Base-by-base conservation (phyloP, 2,113 vertebrate genomes). In the Vidua macroura region DNA sequence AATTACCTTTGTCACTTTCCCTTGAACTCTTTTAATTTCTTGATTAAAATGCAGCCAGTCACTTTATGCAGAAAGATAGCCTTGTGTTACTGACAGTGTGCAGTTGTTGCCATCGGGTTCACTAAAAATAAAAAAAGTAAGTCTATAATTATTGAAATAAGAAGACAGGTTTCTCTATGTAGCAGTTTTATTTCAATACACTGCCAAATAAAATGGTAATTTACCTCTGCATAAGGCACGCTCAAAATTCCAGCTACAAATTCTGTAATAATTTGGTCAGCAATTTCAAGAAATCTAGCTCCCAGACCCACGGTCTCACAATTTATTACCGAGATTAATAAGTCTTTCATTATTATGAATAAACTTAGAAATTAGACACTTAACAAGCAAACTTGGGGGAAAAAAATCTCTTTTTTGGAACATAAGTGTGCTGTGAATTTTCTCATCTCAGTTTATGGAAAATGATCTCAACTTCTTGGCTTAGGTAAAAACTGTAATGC, bases 121-220 rank as follows among this genome's bases (percentile, higher is more conserved):
- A 6, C 83, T 37, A 59, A 80, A 84, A 89, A 46, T 35, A 44
- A 31, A 88, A 78, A 76, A 79, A 37, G 21, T n/a, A 81, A 48
- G 31, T 62, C 41, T 86, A 58, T 46, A 88, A 56, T 94, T 89
- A 87, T 91, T 93, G 88, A 94, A 95, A 95, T 68, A 48, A 94
- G 37, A 95, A 68, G 53, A 51, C 15, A 87, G 15, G 6, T 39
- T 93, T 90, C 59, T 81, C 59, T 92, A 30, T 51, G 43, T 35
- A 80, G 18, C 74, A 56, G 37, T 68, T 60, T 86, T 59, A 92
- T 92, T 91, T 88, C 58, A 86, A 41, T 66, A 90, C 56, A 80
- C 35, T 78, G 75, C 37, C 31, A 64, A 87, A 67, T 53, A 93
- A 96, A 93, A 76, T 52, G 63, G 49, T 92, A 93, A 88, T 95